Base-by-base conservation (phyloP, 2,113 vertebrate genomes). In the Alligator sinensis region DNA sequence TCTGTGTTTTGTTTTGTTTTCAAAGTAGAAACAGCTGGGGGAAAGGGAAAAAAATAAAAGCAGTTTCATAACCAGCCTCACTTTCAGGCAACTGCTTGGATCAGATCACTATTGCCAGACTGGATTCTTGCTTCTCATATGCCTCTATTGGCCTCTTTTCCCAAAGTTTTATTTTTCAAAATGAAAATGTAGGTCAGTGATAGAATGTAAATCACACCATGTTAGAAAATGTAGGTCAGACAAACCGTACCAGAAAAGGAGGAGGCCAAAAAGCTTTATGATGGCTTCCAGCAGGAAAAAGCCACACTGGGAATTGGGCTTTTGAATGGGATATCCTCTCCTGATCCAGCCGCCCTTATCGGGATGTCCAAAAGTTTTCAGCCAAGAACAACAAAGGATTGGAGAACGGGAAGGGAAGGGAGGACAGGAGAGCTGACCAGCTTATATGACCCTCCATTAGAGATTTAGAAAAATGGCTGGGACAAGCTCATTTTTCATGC, bases 381-480 rank as follows among this genome's bases (percentile, higher is more conserved):
- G 95, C 96, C 96, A 97, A 96, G 81, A 96, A 96, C 94, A 96
- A 97, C 88, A 89, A 89, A 95, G 82, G 58, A 96, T 93, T 82
- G 93, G 85, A 93, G 95, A 90, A 90, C 15, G 34, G 34, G 64
- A 92, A 68, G 78, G 60, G 85, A 91, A 61, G 88, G 72, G 58
- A 95, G 84, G 84, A 86, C 88, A 77, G 79, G 80, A 80, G 80
- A 22, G 93, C 88, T 92, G 88, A 90, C 84, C 90, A 93, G 86
- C 86, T 95, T 88, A 64, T 92, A 81, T 90, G 94, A 92, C 93
- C 84, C 68, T 94, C 85, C 34, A 15, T 76, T 84, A 95, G 82
- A 94, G 90, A 86, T 88, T 86, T 90, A 91, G 61, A 82, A 72
- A 93, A 91, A 87, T 91, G 80, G 80, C 78, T 97, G 91, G 87